Evolutionary conservation across 2,888 invertebrate genomes (phyloP).

Genomic region (Halocaridina rubra): DNA sequence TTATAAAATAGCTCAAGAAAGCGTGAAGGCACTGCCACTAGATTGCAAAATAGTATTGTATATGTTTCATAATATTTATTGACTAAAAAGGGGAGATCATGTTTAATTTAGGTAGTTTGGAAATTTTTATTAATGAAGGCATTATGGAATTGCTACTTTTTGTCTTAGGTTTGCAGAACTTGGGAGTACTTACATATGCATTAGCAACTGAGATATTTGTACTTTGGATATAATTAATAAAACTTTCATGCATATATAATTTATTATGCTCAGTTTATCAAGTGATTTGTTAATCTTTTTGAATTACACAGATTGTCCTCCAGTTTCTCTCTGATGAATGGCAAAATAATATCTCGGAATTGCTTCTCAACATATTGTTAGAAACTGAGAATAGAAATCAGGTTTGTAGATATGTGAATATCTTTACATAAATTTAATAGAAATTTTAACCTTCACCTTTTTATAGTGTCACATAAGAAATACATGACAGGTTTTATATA

Average conservation of each 20-base stretch:
- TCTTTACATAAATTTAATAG: neutral
- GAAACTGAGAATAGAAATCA: neutral
- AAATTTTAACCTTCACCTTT: neutral
- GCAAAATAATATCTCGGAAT: slow-evolving; percentile 21
- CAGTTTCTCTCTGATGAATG: slow-evolving; percentile 42
- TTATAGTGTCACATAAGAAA: too few relatives aligned
- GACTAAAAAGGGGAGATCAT: too few relatives aligned
- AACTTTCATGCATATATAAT: neutral
- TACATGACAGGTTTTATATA: too few relatives aligned
- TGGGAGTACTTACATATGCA: neutral
- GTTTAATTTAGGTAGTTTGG: too few relatives aligned
- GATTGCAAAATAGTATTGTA: too few relatives aligned
- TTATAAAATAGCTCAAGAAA: too few relatives aligned
- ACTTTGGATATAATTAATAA: neutral
- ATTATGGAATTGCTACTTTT: too few relatives aligned
- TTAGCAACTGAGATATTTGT: neutral
- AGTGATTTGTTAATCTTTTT: neutral
- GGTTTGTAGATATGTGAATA: slow-evolving; percentile 11
- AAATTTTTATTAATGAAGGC: too few relatives aligned
- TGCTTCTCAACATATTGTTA: slow-evolving; percentile 6
- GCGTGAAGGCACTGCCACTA: too few relatives aligned
- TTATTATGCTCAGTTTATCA: neutral
- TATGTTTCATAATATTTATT: neutral
- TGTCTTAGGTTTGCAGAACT: neutral
- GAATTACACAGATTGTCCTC: slow-evolving; percentile 15